Evolutionary conservation across 1,140 invertebrate genomes (phyloP).

Genomic region (Mamestra configurata): DNA sequence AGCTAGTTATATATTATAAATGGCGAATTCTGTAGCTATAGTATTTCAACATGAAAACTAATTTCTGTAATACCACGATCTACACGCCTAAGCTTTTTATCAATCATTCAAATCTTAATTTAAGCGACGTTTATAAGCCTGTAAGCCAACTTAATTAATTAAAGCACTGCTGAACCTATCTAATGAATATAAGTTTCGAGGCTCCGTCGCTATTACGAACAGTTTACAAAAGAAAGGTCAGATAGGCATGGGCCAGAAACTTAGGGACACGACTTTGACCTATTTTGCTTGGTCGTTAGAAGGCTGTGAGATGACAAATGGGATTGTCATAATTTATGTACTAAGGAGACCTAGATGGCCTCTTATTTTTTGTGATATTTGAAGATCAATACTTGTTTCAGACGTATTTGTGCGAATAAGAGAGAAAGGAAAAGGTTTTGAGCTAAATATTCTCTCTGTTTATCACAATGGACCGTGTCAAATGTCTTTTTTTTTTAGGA

Average conservation of each 20-base stretch:
- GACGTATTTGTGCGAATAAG: too few relatives aligned
- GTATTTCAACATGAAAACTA: neutral
- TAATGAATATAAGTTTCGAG: neutral
- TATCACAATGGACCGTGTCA: too few relatives aligned
- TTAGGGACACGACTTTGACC: constrained; percentile 33
- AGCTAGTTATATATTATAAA: too few relatives aligned
- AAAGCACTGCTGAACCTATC: neutral
- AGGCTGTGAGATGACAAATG: neutral
- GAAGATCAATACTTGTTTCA: too few relatives aligned
- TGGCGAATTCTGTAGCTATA: neutral
- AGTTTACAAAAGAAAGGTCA: neutral
- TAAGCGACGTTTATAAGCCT: neutral
- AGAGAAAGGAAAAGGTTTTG: too few relatives aligned
- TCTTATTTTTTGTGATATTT: neutral
- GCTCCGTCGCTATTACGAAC: neutral
- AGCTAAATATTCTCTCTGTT: neutral
- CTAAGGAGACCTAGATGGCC: neutral
- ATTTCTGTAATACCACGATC: neutral
- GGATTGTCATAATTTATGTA: neutral
- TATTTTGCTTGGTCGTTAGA: constrained; percentile 19
- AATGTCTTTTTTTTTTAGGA: too few relatives aligned
- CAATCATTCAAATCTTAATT: neutral
- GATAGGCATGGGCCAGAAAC: constrained; percentile 13
- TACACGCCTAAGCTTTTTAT: neutral
- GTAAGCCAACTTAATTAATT: neutral